Evolutionary conservation across 2,888 invertebrate genomes (phyloP).

Genomic region (Octonoba sinensis): DNA sequence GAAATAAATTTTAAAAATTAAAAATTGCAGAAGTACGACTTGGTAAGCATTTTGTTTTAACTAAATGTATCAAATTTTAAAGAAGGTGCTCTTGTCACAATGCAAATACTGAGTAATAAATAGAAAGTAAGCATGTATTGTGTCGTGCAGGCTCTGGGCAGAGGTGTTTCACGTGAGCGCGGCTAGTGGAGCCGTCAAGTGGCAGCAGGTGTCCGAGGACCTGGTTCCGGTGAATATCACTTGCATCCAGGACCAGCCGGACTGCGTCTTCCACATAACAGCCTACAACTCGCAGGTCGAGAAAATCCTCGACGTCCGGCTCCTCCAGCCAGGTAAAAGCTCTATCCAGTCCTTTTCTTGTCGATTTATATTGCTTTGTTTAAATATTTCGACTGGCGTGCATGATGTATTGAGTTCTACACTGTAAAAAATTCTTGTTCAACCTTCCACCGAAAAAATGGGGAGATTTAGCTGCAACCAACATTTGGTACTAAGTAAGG

Average conservation of each 20-base stretch:
- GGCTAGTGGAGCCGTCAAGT: constrained; percentile 85
- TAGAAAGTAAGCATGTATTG: neutral
- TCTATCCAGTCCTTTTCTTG: constrained; percentile 74
- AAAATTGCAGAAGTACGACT: too few species aligned
- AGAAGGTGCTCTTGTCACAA: too few species aligned
- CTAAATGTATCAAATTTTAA: too few species aligned
- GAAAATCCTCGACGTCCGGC: constrained; percentile 96
- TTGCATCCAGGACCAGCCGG: constrained; percentile 95
- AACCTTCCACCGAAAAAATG: too few species aligned
- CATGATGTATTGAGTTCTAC: too few species aligned
- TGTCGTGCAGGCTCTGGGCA: constrained; percentile 84
- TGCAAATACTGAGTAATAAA: too few species aligned
- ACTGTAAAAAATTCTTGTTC: too few species aligned
- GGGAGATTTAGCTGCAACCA: too few species aligned
- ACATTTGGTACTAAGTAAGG: too few species aligned
- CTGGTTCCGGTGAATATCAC: constrained; percentile 98
- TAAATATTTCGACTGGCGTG: too few species aligned
- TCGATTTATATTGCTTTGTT: neutral
- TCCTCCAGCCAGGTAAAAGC: constrained; percentile 90
- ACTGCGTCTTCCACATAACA: constrained; percentile 97
- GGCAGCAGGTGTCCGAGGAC: constrained; percentile 98
- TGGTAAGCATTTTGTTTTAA: too few species aligned
- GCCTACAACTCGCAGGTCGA: constrained; percentile 99
- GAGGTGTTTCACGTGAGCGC: constrained; percentile 98
- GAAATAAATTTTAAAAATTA: too few species aligned